Base-by-base conservation (phyloP, 2,113 vertebrate genomes). In the Poeciliopsis prolifica region DNA sequence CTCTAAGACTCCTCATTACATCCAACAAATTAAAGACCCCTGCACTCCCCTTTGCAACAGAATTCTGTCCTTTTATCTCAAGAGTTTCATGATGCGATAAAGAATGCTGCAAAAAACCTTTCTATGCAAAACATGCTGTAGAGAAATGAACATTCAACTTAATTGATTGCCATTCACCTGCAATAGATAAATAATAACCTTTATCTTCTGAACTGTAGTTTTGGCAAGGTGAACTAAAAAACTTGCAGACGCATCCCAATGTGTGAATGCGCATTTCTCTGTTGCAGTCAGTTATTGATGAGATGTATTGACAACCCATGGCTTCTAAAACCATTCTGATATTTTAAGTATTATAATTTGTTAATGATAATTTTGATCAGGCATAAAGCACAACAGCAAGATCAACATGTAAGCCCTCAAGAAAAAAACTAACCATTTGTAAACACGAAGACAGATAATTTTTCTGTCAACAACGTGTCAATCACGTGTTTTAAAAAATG, bases 401-500 rank as follows among this genome's bases (percentile, higher is more conserved):
- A 62, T 66, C 19, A 35, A 61, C 64, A 31, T 9, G 30, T 68
- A 67, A 79, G 42, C 35, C 72, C 66, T 70, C n/a, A 68, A 58
- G 42, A 64, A 70, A 80, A 80, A 79, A 31, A 1, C 4, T 15
- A 42, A 54, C 51, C 22, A 58, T 58, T 24, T 58, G 37, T 13
- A 62, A 58, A 83, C 78, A 87, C 83, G 64, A 84, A 72, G 35
- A 79, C 72, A 26, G 15, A n/a, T n/a, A 62, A 68, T 61, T 82
- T 86, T 72, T 87, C 82, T 84, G 77, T 88, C 83, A 91, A 90
- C 82, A 91, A 85, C 76, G 54, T 79, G 86, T 86, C 91, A 88
- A 83, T 92, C 90, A 92, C 78, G 88, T 79, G 80, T 75, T 86
- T 84, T 83, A 85, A 91, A 86, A 87, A 87, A 80, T 82, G 77